Evolutionary conservation across 2,797 vertebrate species (phyloP), one percentile per base, ranked within the genome.

Genomic region (Xenentodon cancila): DNA sequence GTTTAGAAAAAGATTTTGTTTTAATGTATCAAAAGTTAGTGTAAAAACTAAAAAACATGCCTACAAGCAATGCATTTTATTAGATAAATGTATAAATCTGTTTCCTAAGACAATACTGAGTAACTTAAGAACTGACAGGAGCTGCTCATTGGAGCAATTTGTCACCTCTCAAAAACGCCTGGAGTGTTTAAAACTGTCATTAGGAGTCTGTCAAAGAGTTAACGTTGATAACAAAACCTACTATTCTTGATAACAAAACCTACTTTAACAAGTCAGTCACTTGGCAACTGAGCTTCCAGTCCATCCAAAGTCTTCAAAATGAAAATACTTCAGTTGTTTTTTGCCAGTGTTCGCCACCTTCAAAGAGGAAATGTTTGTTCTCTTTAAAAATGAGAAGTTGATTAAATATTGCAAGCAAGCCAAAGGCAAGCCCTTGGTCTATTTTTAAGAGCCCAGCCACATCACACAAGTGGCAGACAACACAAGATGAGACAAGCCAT

Each of bases 301-400:
- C 50, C 63, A 54, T 16, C 30, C 46, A 59, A 34, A 40, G 22
- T 32, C 18, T 48, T 44, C 1, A 67, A 75, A 77, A 62, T 44
- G 0, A 60, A 21, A 19, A 58, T 7, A 21, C 27, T 53, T 34
- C n/a, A 11, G 19, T 64, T 70, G 9, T 22, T 54, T 18, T 65
- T 48, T 54, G 49, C 25, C 30, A 11, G n/a, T 58, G 63, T 68
- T 54, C 27, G 30, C 1, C 9, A 0, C 19, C 18, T 63, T 59
- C 25, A 77, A 69, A 83, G 80, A 72, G 83, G 85, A 88, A 88
- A 64, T 19, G 20, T 21, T 13, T 46, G 16, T 84, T 86, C 75
- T 59, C 51, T 72, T 79, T 59, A 32, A 68, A 71, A 80, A 77
- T 44, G 58, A 66, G 68, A 75, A 86, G 68, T 78, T 74, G 55